phyloP scores from a whole-genome alignment of 2,797 vertebrate species.

The Echeneis naucrates region DNA sequence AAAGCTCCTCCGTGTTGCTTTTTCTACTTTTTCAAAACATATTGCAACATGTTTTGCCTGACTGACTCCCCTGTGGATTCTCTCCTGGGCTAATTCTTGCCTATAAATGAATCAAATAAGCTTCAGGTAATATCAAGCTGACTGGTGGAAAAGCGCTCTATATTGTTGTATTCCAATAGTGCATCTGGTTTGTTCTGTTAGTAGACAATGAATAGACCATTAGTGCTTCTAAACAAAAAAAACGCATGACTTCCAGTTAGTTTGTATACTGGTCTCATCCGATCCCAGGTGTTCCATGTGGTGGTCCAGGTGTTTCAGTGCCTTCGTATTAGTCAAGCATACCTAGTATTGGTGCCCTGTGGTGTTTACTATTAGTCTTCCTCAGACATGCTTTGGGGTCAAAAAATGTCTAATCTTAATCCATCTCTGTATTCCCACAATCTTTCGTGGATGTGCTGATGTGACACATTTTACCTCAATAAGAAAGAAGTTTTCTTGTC shows the following conservation, averaged over 20 bases:
- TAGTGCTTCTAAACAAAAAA: slow-evolving; percentile 12
- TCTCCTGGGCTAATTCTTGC: not conserved
- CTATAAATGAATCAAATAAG: not conserved
- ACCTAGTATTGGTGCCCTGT: not conserved
- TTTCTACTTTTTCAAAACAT: slow-evolving; percentile 18
- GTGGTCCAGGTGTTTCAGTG: not conserved
- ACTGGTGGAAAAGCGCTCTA: too few species aligned
- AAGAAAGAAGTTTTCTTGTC: too few species aligned
- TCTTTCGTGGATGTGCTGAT: too few species aligned
- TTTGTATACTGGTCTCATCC: slow-evolving; percentile 1
- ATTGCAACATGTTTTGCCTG: slow-evolving; percentile 8
- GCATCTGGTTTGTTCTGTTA: not conserved
- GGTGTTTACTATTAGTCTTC: not conserved
- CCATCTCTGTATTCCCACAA: too few species aligned
- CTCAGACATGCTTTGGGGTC: not conserved
- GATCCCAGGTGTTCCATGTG: not conserved
- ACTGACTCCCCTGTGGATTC: slow-evolving; percentile 3
- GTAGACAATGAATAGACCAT: slow-evolving; percentile 1
- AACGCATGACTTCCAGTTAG: not conserved
- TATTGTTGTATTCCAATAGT: not conserved
- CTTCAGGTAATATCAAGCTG: not conserved
- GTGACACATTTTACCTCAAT: too few species aligned
- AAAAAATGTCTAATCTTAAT: too few species aligned
- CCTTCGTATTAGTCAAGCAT: not conserved
- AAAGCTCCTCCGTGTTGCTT: slow-evolving; percentile 17